Percentiles rank a stretch among this genome's conserved stretches.
phyloP scores from a whole-genome alignment of 2,888 invertebrate species.

The Patella pellucida region DNA sequence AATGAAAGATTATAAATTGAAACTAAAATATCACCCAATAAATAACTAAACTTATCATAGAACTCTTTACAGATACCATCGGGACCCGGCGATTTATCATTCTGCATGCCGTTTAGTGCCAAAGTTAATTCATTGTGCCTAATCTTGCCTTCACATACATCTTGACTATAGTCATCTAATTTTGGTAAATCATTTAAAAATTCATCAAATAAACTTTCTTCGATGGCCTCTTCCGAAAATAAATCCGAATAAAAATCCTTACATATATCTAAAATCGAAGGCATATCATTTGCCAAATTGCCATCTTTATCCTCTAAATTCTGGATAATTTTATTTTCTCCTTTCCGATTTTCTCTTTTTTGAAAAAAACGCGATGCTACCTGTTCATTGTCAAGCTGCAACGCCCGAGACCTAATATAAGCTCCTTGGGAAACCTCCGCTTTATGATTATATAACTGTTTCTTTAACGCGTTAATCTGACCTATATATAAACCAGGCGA shows the following conservation, averaged over 20 bases:
- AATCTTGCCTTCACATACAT: constrained; percentile 13
- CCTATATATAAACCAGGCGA: not conserved
- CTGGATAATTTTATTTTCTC: not conserved
- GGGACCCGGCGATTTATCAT: constrained; percentile 35
- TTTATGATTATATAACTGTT: constrained; percentile 3
- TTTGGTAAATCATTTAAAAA: constrained; percentile 19
- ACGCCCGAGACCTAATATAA: constrained; percentile 3
- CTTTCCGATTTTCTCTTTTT: no score
- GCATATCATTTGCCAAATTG: constrained; percentile 5
- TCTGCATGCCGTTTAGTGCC: constrained; percentile 30
- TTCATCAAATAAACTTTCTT: constrained; percentile 1
- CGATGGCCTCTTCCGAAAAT: constrained; percentile 19
- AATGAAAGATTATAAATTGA: constrained; percentile 25
- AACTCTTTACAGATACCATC: constrained; percentile 43
- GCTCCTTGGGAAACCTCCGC: not conserved
- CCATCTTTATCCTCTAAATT: constrained; percentile 1
- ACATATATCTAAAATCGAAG: constrained; percentile 13
- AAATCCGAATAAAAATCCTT: constrained; percentile 16
- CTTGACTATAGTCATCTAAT: not conserved
- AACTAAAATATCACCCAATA: constrained; percentile 27
- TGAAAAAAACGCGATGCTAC: not conserved
- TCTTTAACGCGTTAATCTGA: not conserved
- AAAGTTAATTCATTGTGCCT: constrained; percentile 1
- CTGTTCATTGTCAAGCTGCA: not conserved
- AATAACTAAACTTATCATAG: constrained; percentile 29